Base-by-base conservation (phyloP, 2,888 invertebrate genomes). In the Drosophila rellima region DNA sequence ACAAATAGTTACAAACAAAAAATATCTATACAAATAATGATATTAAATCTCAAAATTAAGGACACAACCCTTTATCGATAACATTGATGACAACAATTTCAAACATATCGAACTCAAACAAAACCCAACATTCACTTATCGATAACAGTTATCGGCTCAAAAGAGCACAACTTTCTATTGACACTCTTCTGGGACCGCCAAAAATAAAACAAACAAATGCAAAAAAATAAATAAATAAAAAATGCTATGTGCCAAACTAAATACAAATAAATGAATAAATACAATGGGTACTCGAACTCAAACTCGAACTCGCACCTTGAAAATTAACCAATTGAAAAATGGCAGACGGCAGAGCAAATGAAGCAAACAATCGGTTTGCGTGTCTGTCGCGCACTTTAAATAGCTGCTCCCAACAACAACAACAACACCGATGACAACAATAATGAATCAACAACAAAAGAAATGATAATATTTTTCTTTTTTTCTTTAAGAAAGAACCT, bases 291-390 rank as follows among this genome's bases (percentile, higher is more conserved):
- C 54, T 61, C 51, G 54, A 33, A 61, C 17, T 40, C 51, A 13
- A 23, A 52, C 17, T 50, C 39, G 39, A 55, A 42, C 52, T 66
- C 59, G 69, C 70, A 72, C 54, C 61, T 67, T 54, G 42, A 56
- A 74, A 69, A 63, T 69, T 51, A 74, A 35, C 37, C 55, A 73
- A 69, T 68, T 68, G 39, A 45, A 44, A 63, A 54, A 26, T 29
- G 18, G 15, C 18, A 54, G 54, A 31, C 17, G 29, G 31, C 29
- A 6, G 50, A 50, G 50, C 31, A 10, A 59, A 29, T 18, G 42
- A 60, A 18, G 69, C 72, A 62, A 74, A 74, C 77, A 76, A 59
- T 65, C 57, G 72, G 26, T 48, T 60, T 77, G 67, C 67, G 67
- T 77, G 74, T 62, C 76, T 71, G 66, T 63, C 66, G 51, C 55